Percentiles rank a stretch among this genome's conserved stretches.
Evolutionary conservation across 2,888 invertebrate genomes (phyloP).

Genomic region (Drosophila incognita): DNA sequence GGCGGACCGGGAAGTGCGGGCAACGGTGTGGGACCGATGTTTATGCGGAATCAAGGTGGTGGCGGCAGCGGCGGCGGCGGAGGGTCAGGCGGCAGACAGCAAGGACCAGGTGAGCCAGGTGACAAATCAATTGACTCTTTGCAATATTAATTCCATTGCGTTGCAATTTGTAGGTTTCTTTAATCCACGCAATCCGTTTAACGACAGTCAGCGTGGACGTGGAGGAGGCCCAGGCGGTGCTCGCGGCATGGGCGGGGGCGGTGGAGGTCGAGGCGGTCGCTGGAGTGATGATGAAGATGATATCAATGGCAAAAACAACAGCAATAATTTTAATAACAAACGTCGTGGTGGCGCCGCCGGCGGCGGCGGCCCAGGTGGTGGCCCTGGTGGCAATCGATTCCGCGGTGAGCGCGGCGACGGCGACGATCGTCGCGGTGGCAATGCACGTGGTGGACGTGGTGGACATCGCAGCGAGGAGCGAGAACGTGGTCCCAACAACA

Average conservation of each 20-base stretch:
- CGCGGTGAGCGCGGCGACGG: conserved; percentile 79
- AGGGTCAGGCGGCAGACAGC: conserved; percentile 70
- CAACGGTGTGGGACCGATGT: conserved; percentile 68
- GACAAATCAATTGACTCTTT: background rate
- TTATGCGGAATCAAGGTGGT: conserved; percentile 70
- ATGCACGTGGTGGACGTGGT: conserved; percentile 52
- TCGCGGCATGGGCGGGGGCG: conserved; percentile 54
- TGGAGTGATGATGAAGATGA: conserved; percentile 76
- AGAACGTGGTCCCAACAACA: conserved; percentile 48
- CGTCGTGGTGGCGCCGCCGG: conserved; percentile 80
- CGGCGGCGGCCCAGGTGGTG: conserved; percentile 75
- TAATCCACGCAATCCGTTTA: conserved; percentile 82
- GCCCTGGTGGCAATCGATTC: conserved; percentile 73
- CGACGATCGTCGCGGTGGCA: conserved; percentile 70
- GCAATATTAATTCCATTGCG: background rate
- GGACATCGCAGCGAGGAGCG: conserved; percentile 68
- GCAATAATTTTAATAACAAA: conserved; percentile 60
- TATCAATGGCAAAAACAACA: conserved; percentile 44
- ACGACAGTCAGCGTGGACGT: conserved; percentile 76
- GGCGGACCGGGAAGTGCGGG: conserved; percentile 67
- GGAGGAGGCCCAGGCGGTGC: conserved; percentile 51
- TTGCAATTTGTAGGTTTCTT: conserved; percentile 72
- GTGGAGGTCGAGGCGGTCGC: conserved; percentile 67
- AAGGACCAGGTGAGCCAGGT: conserved; percentile 73
- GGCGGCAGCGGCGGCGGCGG: conserved; percentile 52